Evolutionary conservation across 1,140 invertebrate species (phyloP), one percentile per base, ranked within the genome.

Genomic region (Penaeus japonicus): DNA sequence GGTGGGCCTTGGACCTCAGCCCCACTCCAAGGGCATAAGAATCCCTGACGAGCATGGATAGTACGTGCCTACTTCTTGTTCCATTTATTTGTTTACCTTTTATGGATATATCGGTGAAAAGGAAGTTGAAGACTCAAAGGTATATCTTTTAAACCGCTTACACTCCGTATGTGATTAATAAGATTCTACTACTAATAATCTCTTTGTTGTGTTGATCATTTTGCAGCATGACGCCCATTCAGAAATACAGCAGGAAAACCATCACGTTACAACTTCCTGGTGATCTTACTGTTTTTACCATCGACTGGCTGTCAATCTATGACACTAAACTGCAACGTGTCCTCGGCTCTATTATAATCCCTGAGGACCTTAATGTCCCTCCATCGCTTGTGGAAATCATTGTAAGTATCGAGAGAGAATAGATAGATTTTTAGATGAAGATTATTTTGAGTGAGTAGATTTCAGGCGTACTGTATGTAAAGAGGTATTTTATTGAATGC

Each of bases 11-110:
- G 97, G 97, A 0, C 95, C 96, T n/a, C 95, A 96, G 92, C 97
- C 97, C 0, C 95, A 96, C 5, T 94, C 95, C 17, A 95, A 96
- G 90, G 97, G 97, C 1, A 93, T 92, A 54, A 96, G 96, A 93
- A 95, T 98, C 87, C 97, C 97, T 2, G 97, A 98, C 93, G 97
- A 98, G 93, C 95, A 96, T 90, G 97, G 97, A 94, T 98, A 97
- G 97, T 98, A 93, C 96, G 96, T 95, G 89, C 88, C 77, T 5
- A 35, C n/a, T 55, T 75, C n/a, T 73, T 53, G 30, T 2, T 27
- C 22, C 80, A 78, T 32, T 77, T 77, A 10, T 35, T 32, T 77
- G 7, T 22, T 24, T 18, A 0, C 7, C 24, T 1, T 77, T 32
- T 27, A 24, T 24, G 15, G 30, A 35, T 27, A 30, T 47, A 47